A percentile compares a stretch with the other conserved stretches of the same genome.
Evolutionary conservation across 2,888 invertebrate species (phyloP).

Genomic region (Brenthis hecate): DNA sequence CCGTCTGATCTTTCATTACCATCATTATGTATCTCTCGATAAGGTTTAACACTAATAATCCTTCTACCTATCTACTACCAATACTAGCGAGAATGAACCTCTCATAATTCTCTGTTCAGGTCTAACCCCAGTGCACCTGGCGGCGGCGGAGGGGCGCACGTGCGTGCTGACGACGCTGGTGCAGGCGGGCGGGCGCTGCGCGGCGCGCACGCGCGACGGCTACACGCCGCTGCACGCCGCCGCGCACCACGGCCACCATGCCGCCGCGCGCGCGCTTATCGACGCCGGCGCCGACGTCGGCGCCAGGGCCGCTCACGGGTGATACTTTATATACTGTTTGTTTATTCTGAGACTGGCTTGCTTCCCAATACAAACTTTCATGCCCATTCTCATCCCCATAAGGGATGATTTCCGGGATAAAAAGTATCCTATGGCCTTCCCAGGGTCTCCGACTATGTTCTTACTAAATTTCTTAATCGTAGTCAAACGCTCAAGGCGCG

Average conservation of each 20-base stretch:
- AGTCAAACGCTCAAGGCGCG: too few relatives aligned
- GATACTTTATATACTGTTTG: too few relatives aligned
- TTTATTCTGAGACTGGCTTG: too few relatives aligned
- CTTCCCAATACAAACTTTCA: too few relatives aligned
- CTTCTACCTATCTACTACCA: background rate
- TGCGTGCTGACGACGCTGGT: constrained; percentile 91
- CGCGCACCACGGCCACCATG: constrained; percentile 97
- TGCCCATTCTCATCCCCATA: too few relatives aligned
- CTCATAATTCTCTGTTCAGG: constrained; percentile 70
- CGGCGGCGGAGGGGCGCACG: constrained; percentile 96
- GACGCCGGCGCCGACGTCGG: constrained; percentile 95
- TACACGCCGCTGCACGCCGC: constrained; percentile 98
- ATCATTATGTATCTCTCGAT: too few relatives aligned
- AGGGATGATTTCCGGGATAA: too few relatives aligned
- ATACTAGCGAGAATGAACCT: too few relatives aligned
- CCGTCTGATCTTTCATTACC: too few relatives aligned
- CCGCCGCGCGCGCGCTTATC: constrained; percentile 94
- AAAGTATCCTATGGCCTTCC: too few relatives aligned
- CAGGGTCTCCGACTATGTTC: too few relatives aligned
- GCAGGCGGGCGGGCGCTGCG: constrained; percentile 88
- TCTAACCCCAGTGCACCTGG: constrained; percentile 95
- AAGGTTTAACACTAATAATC: background rate
- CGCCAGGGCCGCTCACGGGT: constrained; percentile 88
- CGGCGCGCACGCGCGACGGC: constrained; percentile 90
- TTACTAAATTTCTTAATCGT: too few relatives aligned